Percentiles rank a stretch among this genome's conserved stretches.
Conservation (phyloP, 2,797 vertebrate genomes). For the Spinus pinus region DNA sequence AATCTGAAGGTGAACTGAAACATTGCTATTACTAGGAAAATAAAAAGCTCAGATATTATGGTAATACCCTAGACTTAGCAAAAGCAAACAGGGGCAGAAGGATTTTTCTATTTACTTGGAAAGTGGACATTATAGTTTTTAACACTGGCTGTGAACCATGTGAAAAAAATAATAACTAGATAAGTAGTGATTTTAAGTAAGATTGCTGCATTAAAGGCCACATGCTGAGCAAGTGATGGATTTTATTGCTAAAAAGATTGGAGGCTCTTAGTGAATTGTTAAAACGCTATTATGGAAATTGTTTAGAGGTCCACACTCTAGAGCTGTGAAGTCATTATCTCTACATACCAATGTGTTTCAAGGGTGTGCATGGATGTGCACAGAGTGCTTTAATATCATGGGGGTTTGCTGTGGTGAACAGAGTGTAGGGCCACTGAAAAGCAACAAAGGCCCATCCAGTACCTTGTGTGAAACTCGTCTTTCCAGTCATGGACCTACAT, state of each 20-base stretch:
- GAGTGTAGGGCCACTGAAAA: background rate
- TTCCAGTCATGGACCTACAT: background rate
- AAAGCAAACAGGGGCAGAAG: background rate
- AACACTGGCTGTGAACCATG: background rate
- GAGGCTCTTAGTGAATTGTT: constrained; percentile 23
- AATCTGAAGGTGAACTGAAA: background rate
- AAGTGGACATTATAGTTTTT: constrained; percentile 18
- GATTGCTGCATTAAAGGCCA: constrained; percentile 24
- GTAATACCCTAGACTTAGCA: background rate
- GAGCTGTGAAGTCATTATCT: background rate
- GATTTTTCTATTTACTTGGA: constrained; percentile 27
- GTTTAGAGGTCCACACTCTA: background rate
- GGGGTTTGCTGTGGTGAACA: background rate
- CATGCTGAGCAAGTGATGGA: constrained; percentile 37
- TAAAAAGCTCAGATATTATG: background rate
- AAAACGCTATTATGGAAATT: background rate
- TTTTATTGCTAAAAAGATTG: constrained; percentile 15
- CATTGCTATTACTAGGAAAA: background rate
- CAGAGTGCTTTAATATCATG: rapidly evolving
- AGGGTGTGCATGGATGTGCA: background rate
- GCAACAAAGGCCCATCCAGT: background rate
- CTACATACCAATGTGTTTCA: background rate
- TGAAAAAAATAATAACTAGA: background rate
- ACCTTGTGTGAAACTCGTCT: background rate
- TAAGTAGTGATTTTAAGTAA: constrained; percentile 39